These are phyloP conservation scores for Anastrepha ludens DNA, from an alignment of 1,140 invertebrate genomes.

Conservation along the genomic window DNA sequence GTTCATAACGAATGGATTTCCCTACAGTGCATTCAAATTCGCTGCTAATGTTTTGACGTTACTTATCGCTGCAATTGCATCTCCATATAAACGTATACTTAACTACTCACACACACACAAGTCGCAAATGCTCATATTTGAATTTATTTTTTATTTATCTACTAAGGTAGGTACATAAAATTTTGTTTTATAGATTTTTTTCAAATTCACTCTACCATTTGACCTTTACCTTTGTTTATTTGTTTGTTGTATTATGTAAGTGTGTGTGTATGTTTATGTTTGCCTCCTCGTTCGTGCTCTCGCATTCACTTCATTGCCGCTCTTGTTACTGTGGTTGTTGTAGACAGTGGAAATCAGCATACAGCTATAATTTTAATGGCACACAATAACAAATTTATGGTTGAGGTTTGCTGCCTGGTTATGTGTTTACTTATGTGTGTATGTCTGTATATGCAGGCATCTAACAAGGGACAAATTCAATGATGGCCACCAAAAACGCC, in stretches of 20 bases:
- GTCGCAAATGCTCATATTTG: no score
- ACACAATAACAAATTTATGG: constrained; percentile 33
- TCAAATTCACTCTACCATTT: not conserved
- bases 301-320: constrained; percentile 2
- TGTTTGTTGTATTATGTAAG: not conserved
- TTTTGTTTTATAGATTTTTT: not conserved
- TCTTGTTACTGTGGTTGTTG: not conserved
- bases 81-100: not conserved
- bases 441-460: not conserved
- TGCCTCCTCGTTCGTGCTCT: not conserved
- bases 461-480: not conserved
- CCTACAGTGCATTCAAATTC: not conserved
- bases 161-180: no score
- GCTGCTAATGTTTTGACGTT: not conserved
- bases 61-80: constrained; percentile 32
- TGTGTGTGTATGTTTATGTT: not conserved
- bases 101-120: not conserved
- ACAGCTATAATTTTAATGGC: constrained; percentile 11
- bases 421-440: no score
- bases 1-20: not conserved
- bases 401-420: not conserved
- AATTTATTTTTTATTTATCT: no score
- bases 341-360: constrained; percentile 4
- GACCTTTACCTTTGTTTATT: not conserved
- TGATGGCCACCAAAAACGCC: constrained; percentile 5